Evolutionary conservation across 1,140 invertebrate genomes (phyloP).

Genomic region (Drosophila subpulchrella): DNA sequence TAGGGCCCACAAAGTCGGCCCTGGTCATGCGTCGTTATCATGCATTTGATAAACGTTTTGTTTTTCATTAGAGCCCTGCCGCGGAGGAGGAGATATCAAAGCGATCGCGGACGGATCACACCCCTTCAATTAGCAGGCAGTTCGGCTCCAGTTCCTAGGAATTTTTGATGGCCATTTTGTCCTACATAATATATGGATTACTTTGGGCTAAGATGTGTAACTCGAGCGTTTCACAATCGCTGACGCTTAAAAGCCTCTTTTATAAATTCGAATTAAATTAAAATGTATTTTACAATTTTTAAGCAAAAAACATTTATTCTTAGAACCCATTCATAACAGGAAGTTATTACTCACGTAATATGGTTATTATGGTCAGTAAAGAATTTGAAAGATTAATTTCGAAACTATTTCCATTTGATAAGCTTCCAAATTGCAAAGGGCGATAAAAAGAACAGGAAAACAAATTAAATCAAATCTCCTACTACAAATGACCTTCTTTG

Average conservation of each 20-base stretch:
- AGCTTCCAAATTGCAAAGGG: neutral
- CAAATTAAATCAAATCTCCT: neutral
- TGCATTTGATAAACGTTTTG: constrained; percentile 82
- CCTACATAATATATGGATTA: neutral
- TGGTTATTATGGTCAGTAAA: neutral
- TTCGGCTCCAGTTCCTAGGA: neutral
- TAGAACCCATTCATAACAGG: neutral
- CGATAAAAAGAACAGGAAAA: neutral
- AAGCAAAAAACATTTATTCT: too few relatives aligned
- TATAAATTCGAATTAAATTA: neutral
- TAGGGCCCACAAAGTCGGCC: constrained; percentile 39
- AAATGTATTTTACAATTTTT: too few relatives aligned
- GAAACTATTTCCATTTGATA: neutral
- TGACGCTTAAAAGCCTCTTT: neutral
- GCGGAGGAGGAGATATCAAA: constrained; percentile 18
- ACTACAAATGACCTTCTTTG: neutral
- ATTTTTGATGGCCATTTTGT: constrained; percentile 32
- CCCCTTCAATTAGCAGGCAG: constrained; percentile 68
- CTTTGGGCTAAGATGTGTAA: neutral
- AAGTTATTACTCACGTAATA: neutral
- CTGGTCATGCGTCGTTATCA: constrained; percentile 70
- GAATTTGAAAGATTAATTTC: neutral
- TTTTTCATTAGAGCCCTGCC: constrained; percentile 73
- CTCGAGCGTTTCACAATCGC: too few relatives aligned
- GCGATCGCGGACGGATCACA: constrained; percentile 49